Conservation (phyloP, 2,888 invertebrate genomes). For the Ophraella communa region DNA sequence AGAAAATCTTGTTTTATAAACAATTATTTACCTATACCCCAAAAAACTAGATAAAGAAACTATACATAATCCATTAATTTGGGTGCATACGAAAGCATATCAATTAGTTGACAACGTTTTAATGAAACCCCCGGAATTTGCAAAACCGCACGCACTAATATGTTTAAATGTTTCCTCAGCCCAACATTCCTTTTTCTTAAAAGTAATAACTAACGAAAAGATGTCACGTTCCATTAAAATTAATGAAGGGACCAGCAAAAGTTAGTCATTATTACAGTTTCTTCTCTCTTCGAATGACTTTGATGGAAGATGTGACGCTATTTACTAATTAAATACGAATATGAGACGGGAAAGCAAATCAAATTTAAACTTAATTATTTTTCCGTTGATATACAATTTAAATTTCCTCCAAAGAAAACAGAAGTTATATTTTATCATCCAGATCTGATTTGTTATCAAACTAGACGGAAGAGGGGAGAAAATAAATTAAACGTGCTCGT, state of each 20-base stretch:
- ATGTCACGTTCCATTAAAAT: constrained; percentile 5
- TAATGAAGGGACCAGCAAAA: constrained; percentile 2
- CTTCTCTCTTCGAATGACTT: background rate
- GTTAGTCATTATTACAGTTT: constrained; percentile 12
- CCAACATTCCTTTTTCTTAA: background rate
- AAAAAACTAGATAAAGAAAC: too few species aligned
- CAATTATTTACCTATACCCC: too few species aligned
- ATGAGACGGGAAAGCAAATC: constrained; percentile 2
- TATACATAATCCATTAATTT: too few species aligned
- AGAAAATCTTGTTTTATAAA: too few species aligned
- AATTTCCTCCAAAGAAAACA: background rate
- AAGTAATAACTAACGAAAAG: constrained; percentile 7
- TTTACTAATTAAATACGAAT: constrained; percentile 20
- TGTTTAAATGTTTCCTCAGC: background rate
- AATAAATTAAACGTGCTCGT: background rate
- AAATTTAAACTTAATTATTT: constrained; percentile 14
- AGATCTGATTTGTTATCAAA: background rate
- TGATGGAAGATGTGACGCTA: constrained; percentile 9
- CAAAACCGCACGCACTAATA: background rate
- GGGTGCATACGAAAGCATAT: background rate
- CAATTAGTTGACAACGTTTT: background rate
- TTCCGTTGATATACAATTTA: background rate
- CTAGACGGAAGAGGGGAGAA: background rate
- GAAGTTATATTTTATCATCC: background rate
- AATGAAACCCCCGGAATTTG: background rate